Percentiles rank a stretch among this genome's conserved stretches.
Conservation (phyloP, 2,888 invertebrate species). For the Osmoderma eremita region DNA sequence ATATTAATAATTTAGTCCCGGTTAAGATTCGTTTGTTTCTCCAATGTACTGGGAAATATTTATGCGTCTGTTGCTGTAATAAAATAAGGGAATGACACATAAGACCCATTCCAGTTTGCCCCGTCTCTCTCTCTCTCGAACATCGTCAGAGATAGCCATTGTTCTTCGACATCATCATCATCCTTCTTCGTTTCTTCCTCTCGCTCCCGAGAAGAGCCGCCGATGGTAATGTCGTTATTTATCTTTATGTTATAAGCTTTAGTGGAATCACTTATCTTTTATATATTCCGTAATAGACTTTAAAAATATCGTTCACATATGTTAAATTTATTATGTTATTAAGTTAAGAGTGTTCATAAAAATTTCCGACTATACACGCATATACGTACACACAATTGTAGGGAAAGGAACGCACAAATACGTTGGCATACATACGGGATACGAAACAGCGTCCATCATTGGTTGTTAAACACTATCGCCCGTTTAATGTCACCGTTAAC, state of each 20-base stretch:
- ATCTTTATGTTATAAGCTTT: constrained; percentile 41
- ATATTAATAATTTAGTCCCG: constrained; percentile 26
- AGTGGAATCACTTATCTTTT: constrained; percentile 44
- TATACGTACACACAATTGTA: neutral
- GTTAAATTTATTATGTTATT: constrained; percentile 63
- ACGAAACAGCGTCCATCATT: constrained; percentile 48
- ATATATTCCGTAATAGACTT: constrained; percentile 45
- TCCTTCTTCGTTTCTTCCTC: constrained; percentile 2
- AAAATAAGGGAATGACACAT: constrained; percentile 30
- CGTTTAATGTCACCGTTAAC: constrained; percentile 55
- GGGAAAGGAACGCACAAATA: no score
- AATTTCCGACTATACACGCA: constrained; percentile 47
- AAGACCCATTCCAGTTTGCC: constrained; percentile 19
- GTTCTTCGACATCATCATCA: no score
- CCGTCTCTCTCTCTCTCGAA: neutral
- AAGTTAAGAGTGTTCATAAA: constrained; percentile 60
- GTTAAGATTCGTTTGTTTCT: constrained; percentile 32
- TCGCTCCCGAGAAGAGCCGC: neutral
- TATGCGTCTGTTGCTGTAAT: constrained; percentile 22
- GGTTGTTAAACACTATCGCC: constrained; percentile 39
- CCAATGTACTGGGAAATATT: constrained; percentile 17
- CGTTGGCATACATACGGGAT: constrained; percentile 8
- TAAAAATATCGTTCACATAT: constrained; percentile 62
- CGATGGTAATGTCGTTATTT: constrained; percentile 34
- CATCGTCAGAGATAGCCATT: no score